Evolutionary conservation across 2,888 invertebrate species (phyloP).

Genomic region (Eurytoma adleriae): DNA sequence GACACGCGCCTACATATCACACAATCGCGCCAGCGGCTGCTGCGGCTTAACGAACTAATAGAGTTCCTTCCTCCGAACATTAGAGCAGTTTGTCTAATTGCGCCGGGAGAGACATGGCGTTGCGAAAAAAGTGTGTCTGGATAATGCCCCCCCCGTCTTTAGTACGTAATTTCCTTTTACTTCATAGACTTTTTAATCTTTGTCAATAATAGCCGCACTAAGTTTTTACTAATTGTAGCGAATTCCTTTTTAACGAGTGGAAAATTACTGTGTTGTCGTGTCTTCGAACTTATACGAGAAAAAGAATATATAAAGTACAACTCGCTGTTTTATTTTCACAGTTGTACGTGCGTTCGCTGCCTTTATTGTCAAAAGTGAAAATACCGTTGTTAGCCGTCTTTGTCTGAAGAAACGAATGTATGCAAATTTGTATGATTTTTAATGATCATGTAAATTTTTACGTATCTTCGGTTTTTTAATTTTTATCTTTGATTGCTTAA

Average conservation of each 20-base stretch:
- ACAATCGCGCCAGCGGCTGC: conserved; percentile 39
- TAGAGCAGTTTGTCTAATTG: conserved; percentile 36
- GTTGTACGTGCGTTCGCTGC: background rate
- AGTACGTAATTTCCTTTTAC: conserved; percentile 57
- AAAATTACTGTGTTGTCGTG: too few relatives aligned
- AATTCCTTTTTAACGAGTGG: conserved; percentile 43
- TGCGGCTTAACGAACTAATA: conserved; percentile 48
- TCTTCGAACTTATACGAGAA: too few relatives aligned
- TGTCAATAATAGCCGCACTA: conserved; percentile 62
- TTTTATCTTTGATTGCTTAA: too few relatives aligned
- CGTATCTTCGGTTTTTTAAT: too few relatives aligned
- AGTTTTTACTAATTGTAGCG: conserved; percentile 62
- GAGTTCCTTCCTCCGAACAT: conserved; percentile 44
- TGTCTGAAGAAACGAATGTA: too few relatives aligned
- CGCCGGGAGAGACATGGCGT: conserved; percentile 39
- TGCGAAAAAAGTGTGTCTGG: conserved; percentile 43
- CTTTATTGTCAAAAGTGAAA: too few relatives aligned
- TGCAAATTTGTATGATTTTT: too few relatives aligned
- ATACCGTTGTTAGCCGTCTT: too few relatives aligned
- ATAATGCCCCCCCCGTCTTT: conserved; percentile 1
- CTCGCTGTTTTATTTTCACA: background rate
- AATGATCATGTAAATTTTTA: too few relatives aligned
- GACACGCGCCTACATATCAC: conserved; percentile 66
- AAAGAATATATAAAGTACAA: too few relatives aligned
- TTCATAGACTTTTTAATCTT: conserved; percentile 66